These are phyloP conservation scores for Callocephalon fimbriatum DNA, from an alignment of 2,113 vertebrate species.

Conservation along the genomic window DNA sequence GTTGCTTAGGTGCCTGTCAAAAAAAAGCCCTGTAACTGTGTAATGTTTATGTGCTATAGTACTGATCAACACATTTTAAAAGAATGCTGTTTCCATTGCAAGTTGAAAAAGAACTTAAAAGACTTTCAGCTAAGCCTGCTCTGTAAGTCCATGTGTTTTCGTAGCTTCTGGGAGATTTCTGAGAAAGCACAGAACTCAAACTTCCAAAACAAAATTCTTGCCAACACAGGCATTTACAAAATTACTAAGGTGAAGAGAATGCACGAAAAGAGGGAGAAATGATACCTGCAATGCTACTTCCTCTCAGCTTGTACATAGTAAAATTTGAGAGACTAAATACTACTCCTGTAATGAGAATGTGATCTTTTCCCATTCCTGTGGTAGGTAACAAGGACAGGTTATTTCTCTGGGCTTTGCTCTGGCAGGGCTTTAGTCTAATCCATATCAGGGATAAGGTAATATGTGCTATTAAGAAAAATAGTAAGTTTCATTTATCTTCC, in stretches of 20 bases:
- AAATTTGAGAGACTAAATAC: neutral
- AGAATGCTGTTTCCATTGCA: neutral
- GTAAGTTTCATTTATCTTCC: neutral
- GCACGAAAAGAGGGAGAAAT: neutral
- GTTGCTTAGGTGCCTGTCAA: neutral
- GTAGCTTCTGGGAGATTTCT: neutral
- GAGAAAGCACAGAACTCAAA: neutral
- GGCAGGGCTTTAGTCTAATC: neutral
- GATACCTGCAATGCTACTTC: neutral
- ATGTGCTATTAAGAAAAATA: neutral
- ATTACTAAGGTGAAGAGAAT: neutral
- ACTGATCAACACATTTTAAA: neutral
- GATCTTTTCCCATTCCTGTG: accelerated
- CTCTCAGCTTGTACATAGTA: neutral
- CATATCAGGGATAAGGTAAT: neutral
- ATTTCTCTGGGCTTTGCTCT: neutral
- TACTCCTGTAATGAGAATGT: neutral
- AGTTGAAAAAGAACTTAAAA: neutral
- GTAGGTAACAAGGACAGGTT: neutral
- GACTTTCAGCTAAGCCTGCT: neutral
- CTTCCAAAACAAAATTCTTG: neutral
- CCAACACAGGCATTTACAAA: neutral
- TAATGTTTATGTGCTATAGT: neutral
- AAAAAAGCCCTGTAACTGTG: neutral
- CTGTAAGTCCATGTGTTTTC: neutral